Base-by-base conservation (phyloP, 2,113 vertebrate genomes). In the Abramis brama region DNA sequence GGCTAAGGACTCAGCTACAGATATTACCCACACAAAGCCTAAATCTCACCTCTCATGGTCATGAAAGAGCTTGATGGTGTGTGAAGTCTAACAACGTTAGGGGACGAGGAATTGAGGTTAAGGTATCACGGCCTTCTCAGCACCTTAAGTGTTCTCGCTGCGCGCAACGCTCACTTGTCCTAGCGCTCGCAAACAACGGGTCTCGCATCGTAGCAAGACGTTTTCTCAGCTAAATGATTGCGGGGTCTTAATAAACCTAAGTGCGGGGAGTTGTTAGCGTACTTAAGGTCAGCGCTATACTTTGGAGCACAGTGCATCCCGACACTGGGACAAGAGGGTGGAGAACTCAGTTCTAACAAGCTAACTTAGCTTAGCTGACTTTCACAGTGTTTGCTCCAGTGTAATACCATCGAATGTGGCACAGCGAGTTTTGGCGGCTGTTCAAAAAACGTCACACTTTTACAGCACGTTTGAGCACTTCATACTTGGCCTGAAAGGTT, bases 341-440 rank as follows among this genome's bases (percentile, higher is more conserved):
- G 70, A 79, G 78, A 85, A 79, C 47, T 80, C 62, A 30, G 13
- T 27, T 27, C 77, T 70, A n/a, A 80, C 39, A 85, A n/a, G 59
- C 71, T 50, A 79, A 62, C 78, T 45, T 62, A 81, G 45, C 60
- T n/a, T 43, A 70, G 17, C 62, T 57, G 80, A 80, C 55, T 25
- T 81, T 86, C 78, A 86, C 85, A 86, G 85, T 86, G 84, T 71
- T 79, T 70, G 73, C 76, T 79, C 73, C 74, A 85, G 73, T 85
- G 47, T 79, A 43, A 85, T 39, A 43, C 62, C 60, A 78, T 36
- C 76, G 15, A 50, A 70, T 33, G 8, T 59, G 47, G 64, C 79
- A 85, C 30, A 68, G 62, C 15, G 33, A 79, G 45, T 33, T 81
- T 27, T 62, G 84, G 27, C 36, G 78, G 78, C 59, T 77, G 39